phyloP scores from a whole-genome alignment of 2,888 invertebrate species.

The Apomyelois bistriatella region DNA sequence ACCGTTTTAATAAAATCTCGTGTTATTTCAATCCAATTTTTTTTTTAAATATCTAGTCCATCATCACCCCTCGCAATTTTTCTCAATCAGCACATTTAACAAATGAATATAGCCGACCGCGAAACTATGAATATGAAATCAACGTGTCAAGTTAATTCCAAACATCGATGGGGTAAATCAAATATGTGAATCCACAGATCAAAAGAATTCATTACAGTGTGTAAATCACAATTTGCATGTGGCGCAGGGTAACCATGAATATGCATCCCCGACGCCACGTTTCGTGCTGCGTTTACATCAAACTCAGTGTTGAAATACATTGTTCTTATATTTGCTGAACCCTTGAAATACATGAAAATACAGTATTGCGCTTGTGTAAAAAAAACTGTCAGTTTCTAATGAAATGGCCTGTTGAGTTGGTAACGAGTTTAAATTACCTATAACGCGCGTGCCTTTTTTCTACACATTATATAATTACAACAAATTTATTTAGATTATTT shows the following conservation, averaged over 20 bases:
- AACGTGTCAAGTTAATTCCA: conserved; percentile 66
- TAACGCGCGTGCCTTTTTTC: too few relatives aligned
- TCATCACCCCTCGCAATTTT: not conserved
- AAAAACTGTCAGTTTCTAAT: too few relatives aligned
- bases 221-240: conserved; percentile 80
- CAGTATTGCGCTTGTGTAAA: too few relatives aligned
- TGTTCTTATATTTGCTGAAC: not conserved
- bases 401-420: too few relatives aligned
- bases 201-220: conserved; percentile 81
- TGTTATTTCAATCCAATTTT: too few relatives aligned
- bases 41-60: not conserved
- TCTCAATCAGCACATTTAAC: conserved; percentile 40
- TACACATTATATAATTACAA: too few relatives aligned
- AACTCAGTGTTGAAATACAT: conserved; percentile 18
- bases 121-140: conserved; percentile 76
- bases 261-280: conserved; percentile 71
- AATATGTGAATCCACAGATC: conserved; percentile 79
- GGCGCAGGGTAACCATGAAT: conserved; percentile 72
- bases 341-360: too few relatives aligned
- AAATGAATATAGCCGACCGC: conserved; percentile 46
- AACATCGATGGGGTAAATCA: conserved; percentile 77
- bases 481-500: too few relatives aligned
- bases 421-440: too few relatives aligned
- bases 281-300: conserved; percentile 59
- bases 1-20: too few relatives aligned